Evolutionary conservation across 2,113 vertebrate genomes (phyloP).

Genomic region (Ictalurus punctatus): DNA sequence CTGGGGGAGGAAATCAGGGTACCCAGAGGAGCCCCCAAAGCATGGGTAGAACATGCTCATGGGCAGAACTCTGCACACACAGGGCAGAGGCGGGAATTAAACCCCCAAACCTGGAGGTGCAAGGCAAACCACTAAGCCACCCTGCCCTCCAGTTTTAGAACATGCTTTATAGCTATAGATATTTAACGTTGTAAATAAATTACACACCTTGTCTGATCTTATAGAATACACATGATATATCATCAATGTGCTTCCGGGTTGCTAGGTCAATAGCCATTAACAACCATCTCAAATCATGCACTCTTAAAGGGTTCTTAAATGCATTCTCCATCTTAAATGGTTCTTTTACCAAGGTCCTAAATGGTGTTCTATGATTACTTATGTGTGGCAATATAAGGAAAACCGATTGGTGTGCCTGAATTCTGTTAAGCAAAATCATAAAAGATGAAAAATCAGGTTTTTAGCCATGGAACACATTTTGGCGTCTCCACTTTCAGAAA

Average conservation of each 20-base stretch:
- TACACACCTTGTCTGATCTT: neutral
- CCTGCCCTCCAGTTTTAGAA: neutral
- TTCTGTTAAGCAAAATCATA: neutral
- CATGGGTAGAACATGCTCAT: too few relatives aligned
- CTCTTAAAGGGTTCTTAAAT: neutral
- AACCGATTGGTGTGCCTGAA: neutral
- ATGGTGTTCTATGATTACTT: neutral
- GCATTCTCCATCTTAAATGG: neutral
- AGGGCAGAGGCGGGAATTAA: too few relatives aligned
- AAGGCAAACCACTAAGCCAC: too few relatives aligned
- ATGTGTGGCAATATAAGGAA: neutral
- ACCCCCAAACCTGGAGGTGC: too few relatives aligned
- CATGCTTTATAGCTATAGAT: neutral
- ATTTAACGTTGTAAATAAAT: neutral
- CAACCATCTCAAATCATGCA: neutral
- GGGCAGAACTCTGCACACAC: too few relatives aligned
- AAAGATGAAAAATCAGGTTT: neutral
- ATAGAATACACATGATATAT: neutral
- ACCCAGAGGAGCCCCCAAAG: too few relatives aligned
- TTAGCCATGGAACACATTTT: neutral
- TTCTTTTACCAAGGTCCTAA: neutral
- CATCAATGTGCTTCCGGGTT: neutral
- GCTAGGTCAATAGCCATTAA: neutral
- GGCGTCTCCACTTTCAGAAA: neutral
- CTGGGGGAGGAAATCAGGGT: too few relatives aligned